Conservation (phyloP, 2,888 invertebrate species). For the Ectobius pallidus region DNA sequence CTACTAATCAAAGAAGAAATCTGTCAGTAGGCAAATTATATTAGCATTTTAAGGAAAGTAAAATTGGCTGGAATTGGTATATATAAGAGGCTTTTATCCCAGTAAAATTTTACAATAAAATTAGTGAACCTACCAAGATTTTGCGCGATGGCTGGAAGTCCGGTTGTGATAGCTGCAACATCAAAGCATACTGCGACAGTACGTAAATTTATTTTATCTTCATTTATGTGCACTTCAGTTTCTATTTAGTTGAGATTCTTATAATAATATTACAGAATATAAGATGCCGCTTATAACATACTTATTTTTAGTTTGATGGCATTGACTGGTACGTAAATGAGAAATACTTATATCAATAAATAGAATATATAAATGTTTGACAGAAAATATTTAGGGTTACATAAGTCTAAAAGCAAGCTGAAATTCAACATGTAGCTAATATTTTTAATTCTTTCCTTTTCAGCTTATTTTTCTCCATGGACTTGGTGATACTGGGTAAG, state of each 20-base stretch:
- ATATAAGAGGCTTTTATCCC: background rate
- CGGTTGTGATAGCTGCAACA: conserved; percentile 82
- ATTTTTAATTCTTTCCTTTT: too few species aligned
- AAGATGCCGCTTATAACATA: background rate
- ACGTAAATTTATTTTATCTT: conserved; percentile 53
- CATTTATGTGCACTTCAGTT: background rate
- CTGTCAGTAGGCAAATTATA: conserved; percentile 8
- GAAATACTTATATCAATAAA: too few species aligned
- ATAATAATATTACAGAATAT: background rate
- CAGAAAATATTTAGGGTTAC: too few species aligned
- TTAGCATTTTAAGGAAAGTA: background rate
- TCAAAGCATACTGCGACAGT: conserved; percentile 87
- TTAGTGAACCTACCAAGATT: background rate
- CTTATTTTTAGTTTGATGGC: background rate
- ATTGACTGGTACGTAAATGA: background rate
- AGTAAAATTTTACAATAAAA: background rate
- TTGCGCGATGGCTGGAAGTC: conserved; percentile 55
- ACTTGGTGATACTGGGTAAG: conserved; percentile 93
- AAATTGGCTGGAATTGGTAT: background rate
- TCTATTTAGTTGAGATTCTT: background rate
- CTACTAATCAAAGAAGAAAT: background rate
- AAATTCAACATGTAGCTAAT: too few species aligned
- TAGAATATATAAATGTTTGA: too few species aligned
- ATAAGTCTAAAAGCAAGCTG: too few species aligned
- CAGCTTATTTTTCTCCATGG: conserved; percentile 96